Percentiles rank a stretch among this genome's conserved stretches.
Conservation (phyloP, 2,113 vertebrate species). For the Platanista minor region DNA sequence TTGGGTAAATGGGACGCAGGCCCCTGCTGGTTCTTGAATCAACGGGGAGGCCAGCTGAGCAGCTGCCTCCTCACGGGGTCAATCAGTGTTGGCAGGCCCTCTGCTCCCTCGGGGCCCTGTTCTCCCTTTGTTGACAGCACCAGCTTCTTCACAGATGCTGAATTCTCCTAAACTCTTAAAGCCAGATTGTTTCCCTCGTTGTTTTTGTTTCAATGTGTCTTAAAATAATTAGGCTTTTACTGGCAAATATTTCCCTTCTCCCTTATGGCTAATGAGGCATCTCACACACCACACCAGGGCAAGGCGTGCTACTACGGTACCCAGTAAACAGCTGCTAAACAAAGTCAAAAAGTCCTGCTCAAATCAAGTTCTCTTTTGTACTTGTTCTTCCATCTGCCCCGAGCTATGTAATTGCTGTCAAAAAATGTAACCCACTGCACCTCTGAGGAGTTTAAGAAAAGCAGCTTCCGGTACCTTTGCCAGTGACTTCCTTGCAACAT, state of each 20-base stretch:
- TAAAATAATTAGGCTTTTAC: constrained; percentile 46
- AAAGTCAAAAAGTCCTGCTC: neutral
- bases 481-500: neutral
- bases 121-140: neutral
- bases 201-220: constrained; percentile 63
- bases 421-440: neutral
- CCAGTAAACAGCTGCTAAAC: constrained; percentile 64
- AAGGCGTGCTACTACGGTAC: constrained; percentile 17
- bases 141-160: neutral
- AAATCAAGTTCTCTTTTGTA: neutral
- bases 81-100: neutral
- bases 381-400: neutral
- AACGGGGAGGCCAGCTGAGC: neutral
- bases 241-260: constrained; percentile 11
- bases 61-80: neutral
- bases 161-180: neutral
- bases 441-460: neutral
- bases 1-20: neutral
- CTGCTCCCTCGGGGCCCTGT: neutral
- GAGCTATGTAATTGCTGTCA: neutral
- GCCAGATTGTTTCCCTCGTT: constrained; percentile 18
- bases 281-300: neutral
- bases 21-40: neutral
- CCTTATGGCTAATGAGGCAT: neutral
- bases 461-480: neutral